Conservation (phyloP, 2,113 vertebrate species). For the Pomatostomus ruficeps region DNA sequence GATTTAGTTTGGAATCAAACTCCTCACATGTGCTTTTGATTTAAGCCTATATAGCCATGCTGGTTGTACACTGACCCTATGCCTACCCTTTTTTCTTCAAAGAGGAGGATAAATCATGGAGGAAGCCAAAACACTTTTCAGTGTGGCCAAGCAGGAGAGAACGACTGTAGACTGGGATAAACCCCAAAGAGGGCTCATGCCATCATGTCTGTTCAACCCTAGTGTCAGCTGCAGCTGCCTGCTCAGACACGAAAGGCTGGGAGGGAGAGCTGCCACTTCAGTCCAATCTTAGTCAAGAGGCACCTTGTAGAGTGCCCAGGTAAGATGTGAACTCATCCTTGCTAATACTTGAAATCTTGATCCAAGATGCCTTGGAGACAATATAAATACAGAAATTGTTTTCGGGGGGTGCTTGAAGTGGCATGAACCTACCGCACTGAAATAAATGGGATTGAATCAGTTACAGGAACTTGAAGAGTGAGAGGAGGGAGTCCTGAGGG, state of each 20-base stretch:
- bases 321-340: neutral
- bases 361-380: neutral
- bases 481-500: neutral
- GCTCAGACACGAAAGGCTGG: neutral
- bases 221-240: accelerated
- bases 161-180: neutral
- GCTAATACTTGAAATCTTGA: neutral
- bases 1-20: neutral
- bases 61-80: accelerated
- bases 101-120: neutral
- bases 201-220: accelerated
- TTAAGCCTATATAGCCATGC: neutral
- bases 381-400: neutral
- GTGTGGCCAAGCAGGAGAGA: neutral
- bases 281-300: neutral
- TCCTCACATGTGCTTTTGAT: neutral
- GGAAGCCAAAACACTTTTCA: neutral
- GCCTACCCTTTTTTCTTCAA: neutral
- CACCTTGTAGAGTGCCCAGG: neutral
- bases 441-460: neutral
- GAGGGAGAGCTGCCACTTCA: neutral
- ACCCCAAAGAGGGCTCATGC: accelerated
- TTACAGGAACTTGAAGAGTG: neutral
- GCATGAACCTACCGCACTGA: neutral
- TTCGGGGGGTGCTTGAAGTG: neutral